Base-by-base conservation (phyloP, 35 echinoderm and acorn worm species). In the Amphiura filiformis region DNA sequence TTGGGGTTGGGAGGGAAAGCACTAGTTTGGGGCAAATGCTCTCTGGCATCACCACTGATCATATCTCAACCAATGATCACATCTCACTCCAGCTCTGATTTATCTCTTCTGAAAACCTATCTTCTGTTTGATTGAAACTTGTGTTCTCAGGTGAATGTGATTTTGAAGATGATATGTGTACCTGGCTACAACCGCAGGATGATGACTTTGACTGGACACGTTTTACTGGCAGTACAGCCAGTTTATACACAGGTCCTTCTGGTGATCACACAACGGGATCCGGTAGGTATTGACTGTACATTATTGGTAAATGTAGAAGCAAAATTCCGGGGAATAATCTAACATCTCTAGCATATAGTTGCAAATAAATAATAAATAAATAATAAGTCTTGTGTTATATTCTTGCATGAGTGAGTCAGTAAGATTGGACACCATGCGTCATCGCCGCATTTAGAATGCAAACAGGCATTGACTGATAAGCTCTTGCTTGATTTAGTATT, bases 111-210 rank as follows among this genome's bases (percentile, higher is more conserved):
- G n/a, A n/a, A n/a, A n/a, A n/a, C n/a, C n/a, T n/a, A n/a, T n/a
- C n/a, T n/a, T n/a, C n/a, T n/a, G n/a, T n/a, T 70, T 70, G 61
- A 11, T n/a, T n/a, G n/a, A n/a, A n/a, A n/a, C n/a, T n/a, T 52
- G 44, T 52, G n/a, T n/a, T n/a, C 20, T 15, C 81, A 83, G 95
- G 89, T 26, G 88, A 75, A 31, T 97, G 95, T 87, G 95, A 97
- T 65, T 97, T 97, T 91, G 95, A 97, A 44, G 34, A n/a, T 1
- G 90, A 87, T 1, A 41, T 82, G 9, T 91, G 89, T 28, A 84
- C 84, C 40, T 83, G 81, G 40, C 23, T 56, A 47, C 93, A 92
- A 92, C 94, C 94, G n/a, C 86, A 97, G 32, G 82, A 89, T 22
- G 93, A 95, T 32, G n/a, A 57, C 34, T 88, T 88, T 88, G 78